Evolutionary conservation across 2,797 vertebrate species (phyloP).

Genomic region (Ibycter americanus): DNA sequence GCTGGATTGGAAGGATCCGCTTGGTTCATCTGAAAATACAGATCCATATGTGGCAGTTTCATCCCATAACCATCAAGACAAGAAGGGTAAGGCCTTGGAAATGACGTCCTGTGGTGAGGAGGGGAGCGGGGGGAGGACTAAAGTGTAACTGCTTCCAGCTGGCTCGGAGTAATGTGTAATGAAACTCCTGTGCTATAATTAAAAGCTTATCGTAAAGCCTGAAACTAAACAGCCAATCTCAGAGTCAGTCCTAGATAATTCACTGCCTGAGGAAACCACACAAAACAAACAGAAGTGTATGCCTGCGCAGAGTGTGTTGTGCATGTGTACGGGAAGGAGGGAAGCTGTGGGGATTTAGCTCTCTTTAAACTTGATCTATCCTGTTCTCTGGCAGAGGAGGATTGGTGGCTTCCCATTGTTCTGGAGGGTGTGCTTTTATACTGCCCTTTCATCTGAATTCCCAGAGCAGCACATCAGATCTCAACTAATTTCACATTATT

Average conservation of each 20-base stretch:
- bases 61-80: constrained; percentile 95
- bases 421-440: neutral
- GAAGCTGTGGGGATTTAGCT: neutral
- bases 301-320: neutral
- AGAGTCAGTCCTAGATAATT: constrained; percentile 17
- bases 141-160: constrained; percentile 90
- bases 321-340: neutral
- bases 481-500: neutral
- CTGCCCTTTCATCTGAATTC: neutral
- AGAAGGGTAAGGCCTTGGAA: constrained; percentile 99
- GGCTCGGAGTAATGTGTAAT: constrained; percentile 52
- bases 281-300: constrained; percentile 68
- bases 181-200: constrained; percentile 44
- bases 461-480: neutral
- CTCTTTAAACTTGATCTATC: constrained; percentile 10
- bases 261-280: constrained; percentile 68
- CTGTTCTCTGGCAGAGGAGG: neutral
- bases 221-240: constrained; percentile 36
- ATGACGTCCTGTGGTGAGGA: constrained; percentile 69
- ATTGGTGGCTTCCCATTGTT: neutral
- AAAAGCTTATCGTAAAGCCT: constrained; percentile 54
- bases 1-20: constrained; percentile 89
- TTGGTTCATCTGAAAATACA: constrained; percentile 89
- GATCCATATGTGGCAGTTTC: constrained; percentile 94
- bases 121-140: constrained; percentile 72